Evolutionary conservation across 1,140 invertebrate species (phyloP), one percentile per base, ranked within the genome.

Genomic region (Drosophila nikananu): DNA sequence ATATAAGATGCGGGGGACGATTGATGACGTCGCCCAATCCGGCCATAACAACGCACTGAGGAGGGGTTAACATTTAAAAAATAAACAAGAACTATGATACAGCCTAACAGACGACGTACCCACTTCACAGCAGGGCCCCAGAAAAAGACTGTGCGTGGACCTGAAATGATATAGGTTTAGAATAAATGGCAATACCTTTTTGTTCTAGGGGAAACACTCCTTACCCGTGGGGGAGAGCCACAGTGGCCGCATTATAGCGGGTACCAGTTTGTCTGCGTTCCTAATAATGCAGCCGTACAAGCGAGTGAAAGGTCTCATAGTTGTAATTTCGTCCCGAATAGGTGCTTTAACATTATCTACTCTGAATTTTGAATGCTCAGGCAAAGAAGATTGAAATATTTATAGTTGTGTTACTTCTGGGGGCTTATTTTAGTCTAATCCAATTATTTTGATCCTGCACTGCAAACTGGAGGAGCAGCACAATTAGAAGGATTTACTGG

Each of bases 121-220:
- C 73, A 72, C 30, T 76, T 76, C 0, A 76, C 6, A 15, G 27
- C 23, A 27, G 73, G 73, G 4, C 58, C 59, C 73, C 59, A 63
- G 10, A 75, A 63, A 19, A 71, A 63, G 3, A 76, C 25, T 0
- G 66, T 63, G 0, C 42, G 37, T 7, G 66, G 58, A 23, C 66
- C 73, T 76, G 12, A 4, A 19, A 5, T 19, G 4, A 49, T 17
- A 23, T 23, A 25, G 13, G 55, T 2, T 42, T 12, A 37, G 10
- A 21, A 12, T 23, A 48, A 48, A 44, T 10, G 13, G 6, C 35
- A 35, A 21, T 19, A 48, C 6, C 2, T 17, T 8, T 35, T 2
- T 19, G 5, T 41, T n/a, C 23, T 25, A 12, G 13, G 15, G 5
- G 39, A 15, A 10, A 13, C 12, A 13, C 27, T 32, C 32, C 57